These are phyloP conservation scores for Orthonychiurus folsomi DNA, from an alignment of 2,888 invertebrate species.

Conservation along the genomic window DNA sequence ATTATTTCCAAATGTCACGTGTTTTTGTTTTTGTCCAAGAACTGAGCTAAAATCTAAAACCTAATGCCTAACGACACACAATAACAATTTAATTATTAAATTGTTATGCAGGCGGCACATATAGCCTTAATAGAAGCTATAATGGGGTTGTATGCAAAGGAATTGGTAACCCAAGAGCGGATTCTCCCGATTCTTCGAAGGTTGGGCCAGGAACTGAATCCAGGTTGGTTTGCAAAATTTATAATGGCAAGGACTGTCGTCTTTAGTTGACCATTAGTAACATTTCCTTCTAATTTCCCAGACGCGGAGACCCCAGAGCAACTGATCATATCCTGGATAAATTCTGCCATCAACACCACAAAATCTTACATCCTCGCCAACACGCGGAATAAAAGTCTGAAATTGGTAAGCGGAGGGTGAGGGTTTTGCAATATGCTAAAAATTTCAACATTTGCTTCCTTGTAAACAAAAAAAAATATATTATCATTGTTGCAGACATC, in stretches of 20 bases:
- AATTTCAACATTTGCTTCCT: not conserved
- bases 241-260: not conserved
- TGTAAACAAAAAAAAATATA: not conserved
- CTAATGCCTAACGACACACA: too few relatives aligned
- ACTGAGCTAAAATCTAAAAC: not conserved
- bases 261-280: not conserved
- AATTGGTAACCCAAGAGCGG: conserved; percentile 33
- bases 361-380: conserved; percentile 36
- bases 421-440: not conserved
- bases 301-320: conserved; percentile 35
- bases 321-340: conserved; percentile 38
- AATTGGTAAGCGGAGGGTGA: not conserved
- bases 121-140: conserved; percentile 39
- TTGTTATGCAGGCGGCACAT: conserved; percentile 33
- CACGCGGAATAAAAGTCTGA: conserved; percentile 10
- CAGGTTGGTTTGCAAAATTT: conserved; percentile 28
- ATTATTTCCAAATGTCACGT: too few relatives aligned
- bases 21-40: too few relatives aligned
- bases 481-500: conserved; percentile 18
- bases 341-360: conserved; percentile 34
- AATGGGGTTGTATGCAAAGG: conserved; percentile 37
- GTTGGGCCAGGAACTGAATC: conserved; percentile 33
- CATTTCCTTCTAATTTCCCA: conserved; percentile 19
- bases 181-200: conserved; percentile 31
- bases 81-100: too few relatives aligned